A percentile compares a stretch with the other conserved stretches of the same genome.
Conservation (phyloP, 2,113 vertebrate genomes). For the Nettapus auritus region DNA sequence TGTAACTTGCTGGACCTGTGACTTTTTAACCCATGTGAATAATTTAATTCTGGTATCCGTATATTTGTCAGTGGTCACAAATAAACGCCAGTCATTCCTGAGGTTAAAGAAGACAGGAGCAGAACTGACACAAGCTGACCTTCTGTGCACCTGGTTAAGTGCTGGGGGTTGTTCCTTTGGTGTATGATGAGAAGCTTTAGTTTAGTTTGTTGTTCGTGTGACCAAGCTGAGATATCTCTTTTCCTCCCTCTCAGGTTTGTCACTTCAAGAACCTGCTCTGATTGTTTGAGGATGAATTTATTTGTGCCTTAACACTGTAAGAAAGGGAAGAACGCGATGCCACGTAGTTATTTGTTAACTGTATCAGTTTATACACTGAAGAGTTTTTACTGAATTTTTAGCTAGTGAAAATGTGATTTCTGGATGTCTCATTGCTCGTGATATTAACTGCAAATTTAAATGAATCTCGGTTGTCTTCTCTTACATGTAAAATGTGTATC, state of each 20-base stretch:
- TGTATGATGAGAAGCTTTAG: neutral
- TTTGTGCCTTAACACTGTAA: neutral
- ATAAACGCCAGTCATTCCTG: neutral
- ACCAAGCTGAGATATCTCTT: neutral
- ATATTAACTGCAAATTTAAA: slow-evolving; percentile 1
- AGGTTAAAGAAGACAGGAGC: neutral
- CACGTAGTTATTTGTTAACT: neutral
- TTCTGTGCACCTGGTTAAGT: neutral
- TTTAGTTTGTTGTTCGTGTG: neutral
- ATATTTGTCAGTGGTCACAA: neutral
- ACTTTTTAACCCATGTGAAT: neutral
- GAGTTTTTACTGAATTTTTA: neutral
- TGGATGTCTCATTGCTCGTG: neutral
- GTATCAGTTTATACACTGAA: neutral
- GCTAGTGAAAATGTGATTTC: neutral
- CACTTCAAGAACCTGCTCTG: neutral
- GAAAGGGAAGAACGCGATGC: neutral
- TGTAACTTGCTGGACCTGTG: neutral
- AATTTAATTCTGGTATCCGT: neutral
- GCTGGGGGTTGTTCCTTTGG: neutral
- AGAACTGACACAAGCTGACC: neutral
- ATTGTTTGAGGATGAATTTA: neutral
- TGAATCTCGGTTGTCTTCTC: neutral
- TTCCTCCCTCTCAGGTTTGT: neutral
- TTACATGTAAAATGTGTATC: neutral